These are phyloP conservation scores for Seira musarum DNA, from an alignment of 2,888 invertebrate genomes.

Conservation along the genomic window DNA sequence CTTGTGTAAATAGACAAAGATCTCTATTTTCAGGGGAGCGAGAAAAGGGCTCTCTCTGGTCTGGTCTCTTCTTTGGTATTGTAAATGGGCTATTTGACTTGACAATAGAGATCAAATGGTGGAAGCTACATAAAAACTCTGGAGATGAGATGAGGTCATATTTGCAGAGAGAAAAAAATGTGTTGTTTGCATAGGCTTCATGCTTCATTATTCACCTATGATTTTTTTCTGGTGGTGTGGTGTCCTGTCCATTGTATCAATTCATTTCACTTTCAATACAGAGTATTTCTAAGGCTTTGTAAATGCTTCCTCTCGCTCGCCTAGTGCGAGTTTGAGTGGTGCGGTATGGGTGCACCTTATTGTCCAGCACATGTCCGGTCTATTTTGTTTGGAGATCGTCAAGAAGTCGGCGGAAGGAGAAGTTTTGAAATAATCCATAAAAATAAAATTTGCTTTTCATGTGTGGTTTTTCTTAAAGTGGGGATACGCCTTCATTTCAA, in stretches of 20 bases:
- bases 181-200: slow-evolving; percentile 15
- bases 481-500: slow-evolving; percentile 4
- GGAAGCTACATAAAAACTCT: neutral
- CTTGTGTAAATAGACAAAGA: slow-evolving; percentile 12
- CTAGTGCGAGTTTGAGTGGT: neutral
- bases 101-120: neutral
- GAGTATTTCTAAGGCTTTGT: neutral
- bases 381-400: slow-evolving; percentile 8
- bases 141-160: slow-evolving; percentile 6
- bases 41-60: slow-evolving; percentile 7
- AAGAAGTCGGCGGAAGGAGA: slow-evolving; percentile 4
- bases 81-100: no score
- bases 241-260: neutral
- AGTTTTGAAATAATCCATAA: slow-evolving; percentile 3
- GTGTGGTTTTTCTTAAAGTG: slow-evolving; percentile 4
- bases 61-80: no score
- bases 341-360: neutral
- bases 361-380: slow-evolving; percentile 12
- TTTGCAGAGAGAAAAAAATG: slow-evolving; percentile 1
- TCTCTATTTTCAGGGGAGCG: slow-evolving; percentile 14
- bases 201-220: slow-evolving; percentile 15
- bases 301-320: neutral
- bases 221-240: neutral
- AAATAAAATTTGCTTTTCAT: neutral
- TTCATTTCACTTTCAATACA: slow-evolving; percentile 4